Conservation (phyloP, 2,888 invertebrate species). For the Galerucella nymphaeae region DNA sequence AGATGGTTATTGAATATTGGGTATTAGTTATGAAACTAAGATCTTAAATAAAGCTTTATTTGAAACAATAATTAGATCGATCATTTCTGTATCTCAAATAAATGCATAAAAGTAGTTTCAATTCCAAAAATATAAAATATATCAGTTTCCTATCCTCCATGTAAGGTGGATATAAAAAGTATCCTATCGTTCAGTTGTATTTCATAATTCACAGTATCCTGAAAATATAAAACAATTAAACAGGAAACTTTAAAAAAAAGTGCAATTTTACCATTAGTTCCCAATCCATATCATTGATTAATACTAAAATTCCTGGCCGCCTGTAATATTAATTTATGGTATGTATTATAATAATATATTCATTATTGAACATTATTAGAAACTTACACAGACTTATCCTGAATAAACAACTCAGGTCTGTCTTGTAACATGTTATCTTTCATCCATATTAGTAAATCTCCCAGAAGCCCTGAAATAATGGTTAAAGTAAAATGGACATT, state of each 20-base stretch:
- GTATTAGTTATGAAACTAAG: too few relatives aligned
- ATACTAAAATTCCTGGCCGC: slow-evolving; percentile 76
- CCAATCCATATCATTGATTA: slow-evolving; percentile 97
- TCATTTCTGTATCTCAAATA: background rate
- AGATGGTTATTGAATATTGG: background rate
- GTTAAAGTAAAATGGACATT: background rate
- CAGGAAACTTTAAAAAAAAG: slow-evolving; percentile 6
- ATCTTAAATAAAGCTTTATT: too few relatives aligned
- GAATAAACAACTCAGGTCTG: slow-evolving; percentile 78
- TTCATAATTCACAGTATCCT: slow-evolving; percentile 78
- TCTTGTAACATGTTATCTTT: slow-evolving; percentile 86
- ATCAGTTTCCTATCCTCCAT: slow-evolving; percentile 74
- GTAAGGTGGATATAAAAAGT: slow-evolving; percentile 85
- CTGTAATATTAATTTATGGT: background rate
- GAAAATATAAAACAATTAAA: slow-evolving; percentile 51
- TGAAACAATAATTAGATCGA: background rate
- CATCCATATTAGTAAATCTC: slow-evolving; percentile 82
- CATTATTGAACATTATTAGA: too few relatives aligned
- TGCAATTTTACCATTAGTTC: slow-evolving; percentile 76
- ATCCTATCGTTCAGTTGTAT: slow-evolving; percentile 77
- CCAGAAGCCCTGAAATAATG: slow-evolving; percentile 73
- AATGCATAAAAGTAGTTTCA: background rate
- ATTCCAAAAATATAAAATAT: background rate
- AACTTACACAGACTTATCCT: slow-evolving; percentile 64
- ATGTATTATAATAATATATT: too few relatives aligned